Conservation (phyloP, 2,797 vertebrate species). For the Sparus aurata region DNA sequence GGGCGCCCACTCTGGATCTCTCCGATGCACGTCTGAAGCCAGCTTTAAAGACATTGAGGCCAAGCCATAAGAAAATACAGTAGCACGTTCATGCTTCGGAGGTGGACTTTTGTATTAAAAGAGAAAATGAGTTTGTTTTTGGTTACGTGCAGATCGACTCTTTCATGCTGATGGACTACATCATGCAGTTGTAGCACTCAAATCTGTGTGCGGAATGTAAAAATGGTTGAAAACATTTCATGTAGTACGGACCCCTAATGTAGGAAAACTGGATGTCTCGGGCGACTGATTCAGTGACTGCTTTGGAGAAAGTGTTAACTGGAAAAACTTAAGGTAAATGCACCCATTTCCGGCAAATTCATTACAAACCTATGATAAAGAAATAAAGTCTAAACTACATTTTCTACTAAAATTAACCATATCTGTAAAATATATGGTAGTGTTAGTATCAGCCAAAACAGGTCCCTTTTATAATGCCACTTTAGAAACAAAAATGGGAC, state of each 20-base stretch:
- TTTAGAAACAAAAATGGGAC: not conserved
- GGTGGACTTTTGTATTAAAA: conserved; percentile 80
- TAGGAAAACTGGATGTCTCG: conserved; percentile 50
- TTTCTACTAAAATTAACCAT: not conserved
- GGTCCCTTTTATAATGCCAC: not conserved
- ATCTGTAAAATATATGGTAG: not conserved
- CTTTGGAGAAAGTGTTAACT: conserved; percentile 50
- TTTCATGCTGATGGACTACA: conserved; percentile 87
- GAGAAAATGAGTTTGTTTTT: conserved; percentile 80
- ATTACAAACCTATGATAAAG: conserved; percentile 16
- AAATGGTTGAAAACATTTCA: conserved; percentile 76
- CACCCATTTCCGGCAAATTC: conserved; percentile 27
- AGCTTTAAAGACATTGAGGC: conserved; percentile 99
- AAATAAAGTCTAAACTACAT: not conserved
- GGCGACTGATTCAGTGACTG: conserved; percentile 47
- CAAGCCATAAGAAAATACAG: conserved; percentile 89
- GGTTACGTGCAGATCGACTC: conserved; percentile 85
- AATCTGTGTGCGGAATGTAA: conserved; percentile 80
- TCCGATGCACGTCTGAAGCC: conserved; percentile 91
- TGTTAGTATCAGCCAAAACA: conserved; percentile 8
- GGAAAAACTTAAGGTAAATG: conserved; percentile 48
- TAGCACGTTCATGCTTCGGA: conserved; percentile 83
- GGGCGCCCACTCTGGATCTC: conserved; percentile 90
- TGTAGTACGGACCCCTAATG: conserved; percentile 59
- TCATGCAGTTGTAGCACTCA: conserved; percentile 86